Base-by-base conservation (phyloP, 2,113 vertebrate species). In the Leiothrix lutea region DNA sequence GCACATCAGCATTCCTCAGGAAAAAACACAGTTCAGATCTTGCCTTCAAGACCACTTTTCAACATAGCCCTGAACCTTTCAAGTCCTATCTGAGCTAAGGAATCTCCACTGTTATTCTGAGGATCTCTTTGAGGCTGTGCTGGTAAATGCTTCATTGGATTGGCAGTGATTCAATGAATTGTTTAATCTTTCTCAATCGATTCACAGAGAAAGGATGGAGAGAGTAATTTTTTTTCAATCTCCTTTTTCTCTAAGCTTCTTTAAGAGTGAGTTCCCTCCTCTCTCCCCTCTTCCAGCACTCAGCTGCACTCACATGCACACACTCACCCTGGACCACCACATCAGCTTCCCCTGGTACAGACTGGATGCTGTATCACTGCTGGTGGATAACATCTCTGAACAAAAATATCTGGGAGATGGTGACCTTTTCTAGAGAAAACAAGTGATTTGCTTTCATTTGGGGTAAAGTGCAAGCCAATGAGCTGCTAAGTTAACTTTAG, bases 161-260 rank as follows among this genome's bases (percentile, higher is more conserved):
- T 91, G 70, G 91, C 86, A 94, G 80, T 73, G 73, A 96, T 89
- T 94, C 93, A 93, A 83, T 67, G 51, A 94, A 94, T 95, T 94
- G 84, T 92, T 96, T 96, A 88, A 92, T 90, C 81, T 94, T 94
- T 91, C 92, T 91, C 78, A 92, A 64, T 91, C 3, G 6, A 81
- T 95, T 92, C 84, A 80, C 20, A 28, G 70, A 60, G 45, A 90
- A 74, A 95, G 25, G 53, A 93, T 65, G 62, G 45, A 85, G 58
- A 79, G 9, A 79, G 60, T 15, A 16, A 50, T 58, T 50, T 48
- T 82, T 6, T 88, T 51, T 31, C 5, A 26, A 57, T 66, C 62
- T 86, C 40, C 29, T 53, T 82, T 95, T 80, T 28, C 50, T 93
- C 75, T 60, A 44, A 90, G 80, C 22, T 66, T 85, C 58, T 66